Evolutionary conservation across 2,113 vertebrate genomes (phyloP), one percentile per base, ranked within the genome.

Genomic region (Gnathonemus longibarbis): DNA sequence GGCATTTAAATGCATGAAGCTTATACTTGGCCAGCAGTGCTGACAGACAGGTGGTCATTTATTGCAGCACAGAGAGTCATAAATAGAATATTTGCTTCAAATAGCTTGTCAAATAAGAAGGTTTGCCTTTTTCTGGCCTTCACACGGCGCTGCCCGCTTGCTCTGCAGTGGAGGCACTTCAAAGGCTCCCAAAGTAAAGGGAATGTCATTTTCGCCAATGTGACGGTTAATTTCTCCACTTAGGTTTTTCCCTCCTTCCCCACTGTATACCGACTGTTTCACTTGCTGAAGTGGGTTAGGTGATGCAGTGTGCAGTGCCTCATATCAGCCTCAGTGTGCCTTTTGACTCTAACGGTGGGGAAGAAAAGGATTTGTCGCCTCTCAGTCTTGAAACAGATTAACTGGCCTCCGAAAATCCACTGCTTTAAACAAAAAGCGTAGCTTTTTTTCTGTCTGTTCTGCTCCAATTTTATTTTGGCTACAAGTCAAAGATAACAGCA

Each of bases 401-500:
- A 96, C 91, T 94, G 92, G 90, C 92, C 95, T 93, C 91, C 88
- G 49, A 90, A 92, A 95, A 95, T 93, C 86, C 93, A 94, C 90
- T 91, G 80, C 88, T 96, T 96, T 95, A 95, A 96, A 94, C 92
- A 95, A 92, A 93, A 94, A 92, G 91, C 94, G 96, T 97, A 95
- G 94, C 94, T 95, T 91, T 95, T 95, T 94, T 95, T 93, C 89
- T 42, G n/a, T 17, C 95, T 95, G 95, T 95, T 91, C 94, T 93
- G 92, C 95, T 96, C 95, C 95, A 95, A 93, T 96, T 96, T 97
- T 96, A 94, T 95, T 96, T 97, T 98, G 97, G 97, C 96, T 95
- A 97, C 95, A 94, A 97, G 95, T 98, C 97, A 98, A 97, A 97
- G 95, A 97, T 95, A 98, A 97, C 97, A 98, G 97, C 97, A 97